Conservation (phyloP, 2,797 vertebrate genomes). For the Mus spretus region DNA sequence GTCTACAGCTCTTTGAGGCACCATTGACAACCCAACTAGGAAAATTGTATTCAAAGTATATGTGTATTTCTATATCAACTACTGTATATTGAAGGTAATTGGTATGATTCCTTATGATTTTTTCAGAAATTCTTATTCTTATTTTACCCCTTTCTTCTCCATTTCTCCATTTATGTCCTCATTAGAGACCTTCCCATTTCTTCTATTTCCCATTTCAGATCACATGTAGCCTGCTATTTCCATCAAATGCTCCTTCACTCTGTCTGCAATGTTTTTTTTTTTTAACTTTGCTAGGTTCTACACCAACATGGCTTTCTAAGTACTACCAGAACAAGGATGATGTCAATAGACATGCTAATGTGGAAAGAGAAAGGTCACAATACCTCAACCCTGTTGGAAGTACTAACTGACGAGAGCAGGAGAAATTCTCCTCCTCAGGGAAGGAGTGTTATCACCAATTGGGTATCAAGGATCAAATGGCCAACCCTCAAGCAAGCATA, state of each 20-base stretch:
- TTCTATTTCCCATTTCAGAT: neutral
- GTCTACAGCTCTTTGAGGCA: neutral
- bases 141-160: neutral
- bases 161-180: neutral
- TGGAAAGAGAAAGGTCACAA: neutral
- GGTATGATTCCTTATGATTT: neutral
- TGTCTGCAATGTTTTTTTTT: no score
- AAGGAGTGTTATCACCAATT: neutral
- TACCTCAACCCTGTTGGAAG: neutral
- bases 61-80: no score
- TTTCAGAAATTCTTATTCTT: neutral
- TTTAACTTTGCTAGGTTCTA: neutral
- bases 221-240: neutral
- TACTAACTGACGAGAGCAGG: neutral
- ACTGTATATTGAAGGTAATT: neutral
- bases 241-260: neutral
- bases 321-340: neutral
- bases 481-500: no score
- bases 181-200: no score
- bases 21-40: neutral
- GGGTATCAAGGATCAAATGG: neutral
- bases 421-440: neutral
- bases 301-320: neutral
- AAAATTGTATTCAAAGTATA: neutral
- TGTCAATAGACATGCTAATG: neutral